These are phyloP conservation scores for Andrena chrysosceles DNA, from an alignment of 2,888 invertebrate species.

Conservation along the genomic window DNA sequence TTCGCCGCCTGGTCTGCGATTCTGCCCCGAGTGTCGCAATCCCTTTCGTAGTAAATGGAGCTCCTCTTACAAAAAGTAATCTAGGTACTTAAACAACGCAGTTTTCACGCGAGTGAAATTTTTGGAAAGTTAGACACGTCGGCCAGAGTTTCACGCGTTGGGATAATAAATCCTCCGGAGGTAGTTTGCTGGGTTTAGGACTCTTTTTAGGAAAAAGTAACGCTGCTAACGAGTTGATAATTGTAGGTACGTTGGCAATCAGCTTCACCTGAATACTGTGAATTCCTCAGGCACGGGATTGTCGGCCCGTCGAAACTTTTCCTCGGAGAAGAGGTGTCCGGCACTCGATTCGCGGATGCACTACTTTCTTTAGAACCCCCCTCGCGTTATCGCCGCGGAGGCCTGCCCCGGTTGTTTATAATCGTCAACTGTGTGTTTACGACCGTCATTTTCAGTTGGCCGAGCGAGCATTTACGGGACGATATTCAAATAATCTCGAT, in stretches of 20 bases:
- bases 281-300: slow-evolving; percentile 2
- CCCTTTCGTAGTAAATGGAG: background rate
- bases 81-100: too few species aligned
- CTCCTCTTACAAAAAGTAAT: background rate
- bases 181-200: too few species aligned
- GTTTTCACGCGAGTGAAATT: slow-evolving; percentile 13
- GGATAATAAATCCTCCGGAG: background rate
- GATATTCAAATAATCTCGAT: slow-evolving; percentile 76
- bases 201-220: background rate
- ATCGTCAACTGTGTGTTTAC: slow-evolving; percentile 58
- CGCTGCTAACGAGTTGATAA: background rate
- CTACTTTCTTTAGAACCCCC: slow-evolving; percentile 19
- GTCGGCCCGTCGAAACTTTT: slow-evolving; percentile 15
- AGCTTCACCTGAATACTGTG: slow-evolving; percentile 21
- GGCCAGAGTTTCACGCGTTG: background rate
- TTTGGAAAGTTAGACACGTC: slow-evolving; percentile 32
- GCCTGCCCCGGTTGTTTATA: slow-evolving; percentile 39
- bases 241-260: too few species aligned
- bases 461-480: slow-evolving; percentile 49
- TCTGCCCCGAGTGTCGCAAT: background rate
- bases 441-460: slow-evolving; percentile 44
- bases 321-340: background rate
- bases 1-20: background rate
- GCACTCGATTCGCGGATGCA: slow-evolving; percentile 16
- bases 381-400: slow-evolving; percentile 15